A percentile compares a stretch with the other conserved stretches of the same genome.
These are phyloP conservation scores for Exaiptasia diaphana DNA, from an alignment of 64 coral and sea anemone species.

Conservation along the genomic window DNA sequence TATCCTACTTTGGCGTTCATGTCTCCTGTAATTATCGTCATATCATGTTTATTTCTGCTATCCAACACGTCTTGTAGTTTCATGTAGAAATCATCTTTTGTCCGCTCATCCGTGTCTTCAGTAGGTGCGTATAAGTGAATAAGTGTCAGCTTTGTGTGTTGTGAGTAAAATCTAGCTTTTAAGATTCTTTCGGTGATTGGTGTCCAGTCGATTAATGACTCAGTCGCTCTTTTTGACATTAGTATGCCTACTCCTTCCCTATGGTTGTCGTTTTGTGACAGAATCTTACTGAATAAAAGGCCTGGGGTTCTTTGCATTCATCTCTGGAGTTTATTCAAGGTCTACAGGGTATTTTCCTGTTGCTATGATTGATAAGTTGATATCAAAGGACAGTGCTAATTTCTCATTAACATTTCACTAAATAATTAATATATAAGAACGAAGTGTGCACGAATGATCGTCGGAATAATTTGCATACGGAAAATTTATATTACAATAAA, in stretches of 20 bases:
- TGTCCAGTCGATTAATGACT: slow-evolving; percentile 22
- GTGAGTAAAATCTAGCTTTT: slow-evolving; percentile 17
- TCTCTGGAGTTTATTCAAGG: too few relatives aligned
- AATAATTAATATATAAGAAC: too few relatives aligned
- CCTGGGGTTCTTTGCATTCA: too few relatives aligned
- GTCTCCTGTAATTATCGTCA: slow-evolving; percentile 16
- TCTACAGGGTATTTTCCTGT: too few relatives aligned
- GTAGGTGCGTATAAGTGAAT: slow-evolving; percentile 8
- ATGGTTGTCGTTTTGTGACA: slow-evolving; percentile 35
- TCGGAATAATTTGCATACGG: too few relatives aligned
- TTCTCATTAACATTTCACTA: too few relatives aligned
- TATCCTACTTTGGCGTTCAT: slow-evolving; percentile 15
- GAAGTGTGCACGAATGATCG: too few relatives aligned
- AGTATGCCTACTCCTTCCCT: slow-evolving; percentile 13
- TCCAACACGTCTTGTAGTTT: slow-evolving; percentile 24
- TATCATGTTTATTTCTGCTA: slow-evolving; percentile 4
- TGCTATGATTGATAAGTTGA: too few relatives aligned
- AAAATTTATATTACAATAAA: too few relatives aligned
- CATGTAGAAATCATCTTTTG: slow-evolving; percentile 19
- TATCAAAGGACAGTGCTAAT: too few relatives aligned
- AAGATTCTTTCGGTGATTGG: slow-evolving; percentile 13
- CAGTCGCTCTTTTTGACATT: slow-evolving; percentile 1
- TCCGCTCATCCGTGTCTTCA: neutral
- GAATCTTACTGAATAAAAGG: too few relatives aligned
- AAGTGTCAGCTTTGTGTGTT: neutral